Evolutionary conservation across 2,797 vertebrate species (phyloP).

Genomic region (Rhynchotus rufescens): DNA sequence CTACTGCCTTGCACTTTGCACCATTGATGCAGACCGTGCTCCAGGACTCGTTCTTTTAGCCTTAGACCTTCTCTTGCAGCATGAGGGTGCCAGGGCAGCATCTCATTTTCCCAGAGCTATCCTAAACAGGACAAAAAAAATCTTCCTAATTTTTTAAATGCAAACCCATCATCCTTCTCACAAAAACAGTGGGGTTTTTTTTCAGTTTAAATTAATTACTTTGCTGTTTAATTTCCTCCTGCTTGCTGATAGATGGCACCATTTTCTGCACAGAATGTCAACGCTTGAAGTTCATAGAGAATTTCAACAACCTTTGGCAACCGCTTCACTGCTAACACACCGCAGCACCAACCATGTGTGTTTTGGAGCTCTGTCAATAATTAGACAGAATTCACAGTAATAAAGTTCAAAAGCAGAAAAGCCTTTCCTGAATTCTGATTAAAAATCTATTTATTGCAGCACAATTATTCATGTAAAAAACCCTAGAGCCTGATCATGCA

Average conservation of each 20-base stretch:
- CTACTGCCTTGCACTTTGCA: background rate
- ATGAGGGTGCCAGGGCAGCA: background rate
- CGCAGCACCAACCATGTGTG: background rate
- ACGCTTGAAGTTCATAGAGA: background rate
- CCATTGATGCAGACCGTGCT: background rate
- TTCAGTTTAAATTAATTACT: background rate
- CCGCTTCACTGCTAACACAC: background rate
- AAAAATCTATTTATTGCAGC: background rate
- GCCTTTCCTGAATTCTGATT: background rate
- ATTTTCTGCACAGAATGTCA: slow-evolving; percentile 5
- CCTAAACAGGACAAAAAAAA: background rate
- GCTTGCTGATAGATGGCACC: slow-evolving; percentile 49
- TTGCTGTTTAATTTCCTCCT: background rate
- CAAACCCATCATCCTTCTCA: background rate
- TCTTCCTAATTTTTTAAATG: background rate
- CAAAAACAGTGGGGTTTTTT: background rate
- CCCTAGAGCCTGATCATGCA: background rate
- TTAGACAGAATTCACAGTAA: background rate
- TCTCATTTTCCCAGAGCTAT: background rate
- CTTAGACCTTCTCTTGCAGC: background rate
- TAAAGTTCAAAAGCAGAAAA: slow-evolving; percentile 14
- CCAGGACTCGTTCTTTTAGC: background rate
- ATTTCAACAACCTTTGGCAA: slow-evolving; percentile 18
- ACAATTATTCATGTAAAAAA: background rate
- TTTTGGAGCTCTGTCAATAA: slow-evolving; percentile 36